Evolutionary conservation across 2,113 vertebrate species (phyloP), one percentile per base, ranked within the genome.

Genomic region (Hemiprocne comata): DNA sequence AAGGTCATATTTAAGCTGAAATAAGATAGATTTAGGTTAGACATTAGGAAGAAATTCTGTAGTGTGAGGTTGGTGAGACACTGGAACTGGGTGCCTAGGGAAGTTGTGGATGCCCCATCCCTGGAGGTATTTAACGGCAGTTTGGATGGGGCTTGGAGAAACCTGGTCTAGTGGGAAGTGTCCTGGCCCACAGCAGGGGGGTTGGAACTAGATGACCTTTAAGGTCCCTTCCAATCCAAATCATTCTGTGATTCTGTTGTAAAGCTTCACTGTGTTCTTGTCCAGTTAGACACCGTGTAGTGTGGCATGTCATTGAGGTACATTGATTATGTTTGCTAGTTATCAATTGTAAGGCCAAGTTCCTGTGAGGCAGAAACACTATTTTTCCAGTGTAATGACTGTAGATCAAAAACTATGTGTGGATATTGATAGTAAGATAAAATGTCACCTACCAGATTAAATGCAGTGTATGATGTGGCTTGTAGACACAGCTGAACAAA

Each of bases 401-500:
- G 33, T 5, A 70, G 69, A 71, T 75, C 8, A 73, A 90, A 84
- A 85, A 11, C 11, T 25, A 4, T 51, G 13, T 48, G 23, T 84
- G 48, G 13, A 38, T 94, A 73, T n/a, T 36, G 31, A 34, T 12
- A 3, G 26, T 70, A 84, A 89, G 48, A 82, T 87, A 75, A 80
- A 93, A 85, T 48, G 61, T 33, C 36, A 34, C 55, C 44, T 86
- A 36, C 17, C 17, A 51, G 57, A 90, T 88, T 87, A 96, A 94
- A 80, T 44, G 17, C 1, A 12, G 29, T 11, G 3, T 57, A 78
- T 91, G 76, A 93, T 79, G 36, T 89, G 83, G n/a, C 44, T 90
- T 97, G 94, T 96, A 95, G 91, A 97, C 89, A 94, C 95, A 98
- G 97, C 96, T 98, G 97, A 98, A 97, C 84, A 97, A 98, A 97